Base-by-base conservation (phyloP, 2,113 vertebrate species). In the Embiotoca jacksoni region DNA sequence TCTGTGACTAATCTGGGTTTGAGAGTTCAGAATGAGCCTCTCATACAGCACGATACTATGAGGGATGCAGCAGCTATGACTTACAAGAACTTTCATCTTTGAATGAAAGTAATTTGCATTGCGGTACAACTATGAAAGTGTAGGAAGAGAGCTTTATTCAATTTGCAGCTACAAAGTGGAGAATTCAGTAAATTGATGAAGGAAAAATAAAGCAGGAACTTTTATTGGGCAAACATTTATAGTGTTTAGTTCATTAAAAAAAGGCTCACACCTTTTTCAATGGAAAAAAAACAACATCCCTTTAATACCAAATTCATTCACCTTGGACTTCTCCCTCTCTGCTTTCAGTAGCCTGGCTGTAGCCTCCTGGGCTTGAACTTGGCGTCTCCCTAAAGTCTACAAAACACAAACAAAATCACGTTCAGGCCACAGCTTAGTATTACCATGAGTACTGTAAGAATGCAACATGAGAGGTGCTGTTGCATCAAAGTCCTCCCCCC, bases 301-400 rank as follows among this genome's bases (percentile, higher is more conserved):
- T 61, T 33, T 7, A 61, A 36, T 35, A 41, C 6, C 32, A 11
- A 36, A 7, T 31, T 4, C n/a, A 35, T n/a, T 86, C 61, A 91
- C 97, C 94, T 96, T 94, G 32, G 68, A 92, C 82, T 95, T 97
- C 78, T 97, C 95, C 1, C 70, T 89, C 91, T 98, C 96, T n/a
- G 95, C 95, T 88, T 92, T 95, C 59, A 88, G 78, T 41, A 97
- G 89, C 88, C 94, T 95, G 75, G 83, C 94, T 89, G 94, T 94
- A 81, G 95, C 69, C 54, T 95, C 96, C 33, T 89, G 85, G 72
- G 82, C 31, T 89, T 94, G 94, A 85, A 85, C 64, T 90, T 94
- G 94, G 75, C 90, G 92, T 81, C 94, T 95, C 70, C 90, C 96
- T 76, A 95, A 84, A 89, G 92, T 94, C 97, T 98, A 49, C 8